These are phyloP conservation scores for Gymnogyps californianus DNA, from an alignment of 2,113 vertebrate genomes.

Conservation along the genomic window DNA sequence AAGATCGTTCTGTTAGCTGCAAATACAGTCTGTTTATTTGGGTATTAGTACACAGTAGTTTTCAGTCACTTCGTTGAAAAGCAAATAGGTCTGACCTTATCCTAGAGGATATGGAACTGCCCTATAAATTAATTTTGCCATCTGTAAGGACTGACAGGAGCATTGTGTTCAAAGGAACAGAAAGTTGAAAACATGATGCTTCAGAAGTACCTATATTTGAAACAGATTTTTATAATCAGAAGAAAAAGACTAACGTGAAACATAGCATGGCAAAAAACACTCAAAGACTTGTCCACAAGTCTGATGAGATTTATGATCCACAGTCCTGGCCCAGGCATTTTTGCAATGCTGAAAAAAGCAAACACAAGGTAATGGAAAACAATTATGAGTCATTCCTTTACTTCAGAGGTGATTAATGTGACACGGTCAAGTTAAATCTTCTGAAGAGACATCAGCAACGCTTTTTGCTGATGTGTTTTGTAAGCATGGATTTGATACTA, in stretches of 20 bases:
- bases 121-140: not conserved
- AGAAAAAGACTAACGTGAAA: not conserved
- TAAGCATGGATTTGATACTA: conserved; percentile 27
- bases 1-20: not conserved
- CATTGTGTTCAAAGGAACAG: not conserved
- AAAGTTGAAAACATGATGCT: not conserved
- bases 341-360: conserved; percentile 22
- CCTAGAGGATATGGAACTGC: not conserved
- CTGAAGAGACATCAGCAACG: not conserved
- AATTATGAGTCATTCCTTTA: conserved; percentile 44
- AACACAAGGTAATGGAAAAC: conserved; percentile 42
- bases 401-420: conserved; percentile 52
- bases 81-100: not conserved
- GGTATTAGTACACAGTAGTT: not conserved
- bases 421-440: not conserved
- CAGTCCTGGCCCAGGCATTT: not conserved
- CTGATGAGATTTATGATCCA: conserved; percentile 7
- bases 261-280: not conserved
- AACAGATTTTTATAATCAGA: not conserved
- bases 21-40: not conserved
- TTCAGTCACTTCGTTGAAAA: not conserved
- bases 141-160: not conserved
- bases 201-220: not conserved
- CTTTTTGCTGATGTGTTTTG: conserved; percentile 28
- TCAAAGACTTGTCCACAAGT: not conserved